phyloP scores from a whole-genome alignment of 2,888 invertebrate genomes.

The Sceliomorpha sp. region DNA sequence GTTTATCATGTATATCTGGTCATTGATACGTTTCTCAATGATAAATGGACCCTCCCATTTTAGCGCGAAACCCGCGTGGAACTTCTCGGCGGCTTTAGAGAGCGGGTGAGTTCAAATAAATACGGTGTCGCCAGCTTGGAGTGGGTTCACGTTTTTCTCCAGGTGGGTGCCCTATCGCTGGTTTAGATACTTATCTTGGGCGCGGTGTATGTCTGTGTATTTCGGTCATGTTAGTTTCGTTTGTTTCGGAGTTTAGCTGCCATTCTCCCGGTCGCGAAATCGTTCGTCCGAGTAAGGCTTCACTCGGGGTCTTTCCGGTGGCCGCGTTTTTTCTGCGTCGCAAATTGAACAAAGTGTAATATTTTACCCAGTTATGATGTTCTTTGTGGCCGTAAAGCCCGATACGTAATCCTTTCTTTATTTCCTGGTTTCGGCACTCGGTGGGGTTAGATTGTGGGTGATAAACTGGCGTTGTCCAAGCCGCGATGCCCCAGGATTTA shows the following conservation, averaged over 20 bases:
- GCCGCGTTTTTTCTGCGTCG: constrained; percentile 27
- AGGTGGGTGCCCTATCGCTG: no score
- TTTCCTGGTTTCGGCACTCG: constrained; percentile 40
- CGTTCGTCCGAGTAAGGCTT: constrained; percentile 6
- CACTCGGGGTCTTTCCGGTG: constrained; percentile 20
- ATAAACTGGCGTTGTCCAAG: constrained; percentile 42
- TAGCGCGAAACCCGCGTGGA: background rate
- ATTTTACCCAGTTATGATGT: constrained; percentile 12
- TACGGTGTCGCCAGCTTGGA: background rate
- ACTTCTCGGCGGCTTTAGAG: background rate
- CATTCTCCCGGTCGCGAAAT: constrained; percentile 14
- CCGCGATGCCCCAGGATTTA: constrained; percentile 5
- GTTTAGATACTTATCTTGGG: no score
- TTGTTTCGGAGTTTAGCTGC: background rate
- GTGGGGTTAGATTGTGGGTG: constrained; percentile 44
- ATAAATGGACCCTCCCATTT: background rate
- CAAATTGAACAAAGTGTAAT: background rate
- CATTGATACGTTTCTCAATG: background rate
- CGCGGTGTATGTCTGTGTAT: no score
- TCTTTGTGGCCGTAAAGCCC: constrained; percentile 4
- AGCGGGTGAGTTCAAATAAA: background rate
- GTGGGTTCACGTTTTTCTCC: no score
- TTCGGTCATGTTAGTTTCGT: background rate
- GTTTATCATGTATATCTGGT: background rate
- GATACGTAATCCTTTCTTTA: constrained; percentile 29